These are phyloP conservation scores for Hiodon tergisus DNA, from an alignment of 2,113 vertebrate species.

Conservation along the genomic window DNA sequence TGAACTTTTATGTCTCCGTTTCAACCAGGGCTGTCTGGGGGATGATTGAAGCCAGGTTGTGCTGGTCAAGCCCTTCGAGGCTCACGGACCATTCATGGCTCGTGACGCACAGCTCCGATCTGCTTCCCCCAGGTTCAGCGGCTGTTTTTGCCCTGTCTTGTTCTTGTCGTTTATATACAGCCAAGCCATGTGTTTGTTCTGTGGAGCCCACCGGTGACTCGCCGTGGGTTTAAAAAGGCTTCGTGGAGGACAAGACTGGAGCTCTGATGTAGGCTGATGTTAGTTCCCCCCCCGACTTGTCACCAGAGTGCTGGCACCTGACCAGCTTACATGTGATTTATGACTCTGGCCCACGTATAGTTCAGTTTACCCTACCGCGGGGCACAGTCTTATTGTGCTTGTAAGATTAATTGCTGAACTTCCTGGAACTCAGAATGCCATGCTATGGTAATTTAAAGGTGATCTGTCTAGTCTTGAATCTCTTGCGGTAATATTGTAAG, in stretches of 20 bases:
- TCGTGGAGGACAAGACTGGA: not conserved
- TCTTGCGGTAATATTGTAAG: not conserved
- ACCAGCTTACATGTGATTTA: conserved; percentile 44
- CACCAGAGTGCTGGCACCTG: conserved; percentile 41
- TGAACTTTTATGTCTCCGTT: conserved; percentile 45
- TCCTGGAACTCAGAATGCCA: not conserved
- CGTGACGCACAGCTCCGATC: conserved; percentile 24
- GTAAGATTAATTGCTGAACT: not conserved
- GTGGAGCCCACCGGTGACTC: conserved; percentile 5
- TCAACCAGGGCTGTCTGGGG: conserved; percentile 33
- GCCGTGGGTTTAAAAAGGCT: no score
- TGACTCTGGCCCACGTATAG: conserved; percentile 32
- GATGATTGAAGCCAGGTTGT: conserved; percentile 52
- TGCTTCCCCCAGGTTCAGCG: not conserved
- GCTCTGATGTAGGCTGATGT: not conserved
- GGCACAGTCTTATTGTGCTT: not conserved
- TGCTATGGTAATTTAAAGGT: no score
- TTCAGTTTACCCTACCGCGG: conserved; percentile 1
- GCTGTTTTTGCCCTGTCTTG: conserved; percentile 4
- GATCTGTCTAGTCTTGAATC: not conserved
- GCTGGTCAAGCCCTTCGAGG: conserved; percentile 32
- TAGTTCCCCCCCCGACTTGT: conserved; percentile 43
- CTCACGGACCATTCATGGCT: conserved; percentile 5
- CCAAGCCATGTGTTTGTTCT: not conserved
- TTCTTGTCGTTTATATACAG: not conserved